A percentile compares a stretch with the other conserved stretches of the same genome.
These are phyloP conservation scores for Drosophila murphyi DNA, from an alignment of 1,140 invertebrate genomes.

Conservation along the genomic window DNA sequence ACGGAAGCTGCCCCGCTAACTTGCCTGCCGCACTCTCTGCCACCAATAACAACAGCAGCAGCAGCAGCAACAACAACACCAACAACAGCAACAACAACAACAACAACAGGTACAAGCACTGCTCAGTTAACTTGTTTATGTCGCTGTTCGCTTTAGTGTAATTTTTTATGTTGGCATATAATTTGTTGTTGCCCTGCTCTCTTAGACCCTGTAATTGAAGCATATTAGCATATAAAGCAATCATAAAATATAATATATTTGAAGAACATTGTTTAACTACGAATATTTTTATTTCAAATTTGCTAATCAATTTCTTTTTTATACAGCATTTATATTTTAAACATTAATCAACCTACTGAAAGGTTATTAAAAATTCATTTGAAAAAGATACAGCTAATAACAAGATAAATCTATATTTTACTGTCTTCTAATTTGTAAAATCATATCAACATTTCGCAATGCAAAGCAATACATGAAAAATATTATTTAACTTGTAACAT, in stretches of 20 bases:
- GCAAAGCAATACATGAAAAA: too few relatives aligned
- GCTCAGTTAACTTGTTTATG: constrained; percentile 79
- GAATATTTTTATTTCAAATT: too few relatives aligned
- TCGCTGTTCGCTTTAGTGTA: constrained; percentile 72
- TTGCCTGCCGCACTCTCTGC: constrained; percentile 53
- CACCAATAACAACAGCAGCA: constrained; percentile 37
- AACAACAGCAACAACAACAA: constrained; percentile 19
- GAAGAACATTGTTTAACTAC: too few relatives aligned
- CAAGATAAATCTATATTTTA: too few relatives aligned
- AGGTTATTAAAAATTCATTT: too few relatives aligned
- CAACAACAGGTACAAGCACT: constrained; percentile 25
- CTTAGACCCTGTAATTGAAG: neutral
- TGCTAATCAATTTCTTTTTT: too few relatives aligned
- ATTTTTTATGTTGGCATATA: constrained; percentile 67
- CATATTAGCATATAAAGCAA: neutral
- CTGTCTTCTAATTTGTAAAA: too few relatives aligned
- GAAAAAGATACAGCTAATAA: too few relatives aligned
- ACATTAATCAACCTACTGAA: too few relatives aligned
- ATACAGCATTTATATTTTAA: too few relatives aligned
- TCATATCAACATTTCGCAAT: too few relatives aligned
- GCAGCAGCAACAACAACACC: constrained; percentile 33
- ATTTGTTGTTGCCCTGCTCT: constrained; percentile 45
- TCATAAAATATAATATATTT: neutral
- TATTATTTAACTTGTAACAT: too few relatives aligned
- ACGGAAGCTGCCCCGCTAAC: constrained; percentile 72